These are phyloP conservation scores for Lasioglossum calceatum DNA, from an alignment of 2,888 invertebrate species.

Conservation along the genomic window DNA sequence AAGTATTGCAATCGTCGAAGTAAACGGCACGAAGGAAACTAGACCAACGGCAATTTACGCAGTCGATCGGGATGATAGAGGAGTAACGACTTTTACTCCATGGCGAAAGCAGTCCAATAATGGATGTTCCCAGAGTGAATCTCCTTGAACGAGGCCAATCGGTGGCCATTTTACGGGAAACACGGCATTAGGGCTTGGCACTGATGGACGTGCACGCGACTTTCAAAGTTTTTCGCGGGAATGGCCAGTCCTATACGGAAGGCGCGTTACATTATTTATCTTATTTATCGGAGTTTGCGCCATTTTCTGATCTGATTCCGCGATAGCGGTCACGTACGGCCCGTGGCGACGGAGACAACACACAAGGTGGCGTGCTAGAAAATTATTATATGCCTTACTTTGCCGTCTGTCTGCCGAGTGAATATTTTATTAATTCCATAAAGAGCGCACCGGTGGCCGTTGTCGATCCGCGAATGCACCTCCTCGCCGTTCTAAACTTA, in stretches of 20 bases:
- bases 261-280: slow-evolving; percentile 77
- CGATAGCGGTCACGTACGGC: slow-evolving; percentile 77
- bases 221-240: slow-evolving; percentile 72
- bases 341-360: slow-evolving; percentile 64
- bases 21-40: slow-evolving; percentile 55
- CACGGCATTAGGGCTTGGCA: slow-evolving; percentile 66
- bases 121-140: slow-evolving; percentile 66
- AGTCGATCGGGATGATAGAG: slow-evolving; percentile 63
- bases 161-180: slow-evolving; percentile 63
- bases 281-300: slow-evolving; percentile 75
- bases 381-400: slow-evolving; percentile 80
- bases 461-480: slow-evolving; percentile 22
- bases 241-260: slow-evolving; percentile 68
- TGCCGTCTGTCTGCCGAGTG: slow-evolving; percentile 74
- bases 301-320: slow-evolving; percentile 77
- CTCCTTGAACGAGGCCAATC: slow-evolving; percentile 74
- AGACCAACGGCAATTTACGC: slow-evolving; percentile 64
- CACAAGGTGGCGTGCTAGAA: slow-evolving; percentile 78
- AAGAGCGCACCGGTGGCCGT: slow-evolving; percentile 56
- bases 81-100: slow-evolving; percentile 65
- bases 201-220: slow-evolving; percentile 75
- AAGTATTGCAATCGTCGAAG: slow-evolving; percentile 34
- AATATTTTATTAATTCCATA: slow-evolving; percentile 80
- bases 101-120: slow-evolving; percentile 63
- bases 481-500: slow-evolving; percentile 26